These are phyloP conservation scores for Pterocles burchelli DNA, from an alignment of 2,113 vertebrate species.

Conservation along the genomic window DNA sequence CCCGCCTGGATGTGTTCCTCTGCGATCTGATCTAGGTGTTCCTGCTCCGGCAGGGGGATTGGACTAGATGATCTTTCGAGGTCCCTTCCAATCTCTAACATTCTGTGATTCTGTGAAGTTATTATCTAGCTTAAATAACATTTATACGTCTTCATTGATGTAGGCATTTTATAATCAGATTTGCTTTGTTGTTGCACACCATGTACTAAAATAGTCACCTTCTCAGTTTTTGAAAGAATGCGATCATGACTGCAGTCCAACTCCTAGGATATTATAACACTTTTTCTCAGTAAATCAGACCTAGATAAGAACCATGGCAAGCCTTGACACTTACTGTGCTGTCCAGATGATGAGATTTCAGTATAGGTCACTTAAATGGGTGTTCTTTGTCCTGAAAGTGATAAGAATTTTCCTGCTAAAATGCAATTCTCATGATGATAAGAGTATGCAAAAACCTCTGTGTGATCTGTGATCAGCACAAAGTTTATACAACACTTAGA, in stretches of 20 bases:
- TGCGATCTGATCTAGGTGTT: too few relatives aligned
- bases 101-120: too few relatives aligned
- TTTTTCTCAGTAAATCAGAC: neutral
- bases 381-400: neutral
- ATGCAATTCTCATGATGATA: neutral
- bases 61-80: too few relatives aligned
- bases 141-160: neutral
- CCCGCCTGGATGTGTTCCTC: too few relatives aligned
- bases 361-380: neutral
- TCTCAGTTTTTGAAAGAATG: neutral
- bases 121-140: neutral
- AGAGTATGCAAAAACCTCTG: neutral
- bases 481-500: neutral
- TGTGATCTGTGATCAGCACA: neutral
- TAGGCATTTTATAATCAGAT: neutral
- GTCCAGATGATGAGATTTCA: neutral
- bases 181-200: neutral
- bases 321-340: neutral
- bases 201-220: neutral
- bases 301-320: neutral
- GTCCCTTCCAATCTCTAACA: too few relatives aligned
- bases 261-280: neutral
- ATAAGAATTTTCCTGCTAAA: neutral
- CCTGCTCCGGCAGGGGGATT: too few relatives aligned
- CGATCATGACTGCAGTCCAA: neutral